Evolutionary conservation across 2,888 invertebrate species (phyloP).

Genomic region (Stenotaenia linearis): DNA sequence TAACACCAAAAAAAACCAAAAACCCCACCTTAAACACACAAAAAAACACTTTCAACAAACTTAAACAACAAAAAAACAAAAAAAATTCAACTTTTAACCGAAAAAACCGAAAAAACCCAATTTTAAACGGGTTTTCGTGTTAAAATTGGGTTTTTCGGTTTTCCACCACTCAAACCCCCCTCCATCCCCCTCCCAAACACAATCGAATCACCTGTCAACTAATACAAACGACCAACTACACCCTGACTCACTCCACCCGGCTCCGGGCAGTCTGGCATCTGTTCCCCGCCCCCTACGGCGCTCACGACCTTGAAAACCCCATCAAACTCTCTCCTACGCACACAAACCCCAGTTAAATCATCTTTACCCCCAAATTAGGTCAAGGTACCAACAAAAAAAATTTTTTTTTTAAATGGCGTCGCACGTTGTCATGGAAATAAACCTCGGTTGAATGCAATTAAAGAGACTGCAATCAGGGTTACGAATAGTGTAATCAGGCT

Average conservation of each 20-base stretch:
- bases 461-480: neutral
- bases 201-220: conserved; percentile 7
- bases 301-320: neutral
- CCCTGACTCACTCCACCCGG: neutral
- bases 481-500: neutral
- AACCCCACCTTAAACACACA: too few relatives aligned
- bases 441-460: neutral
- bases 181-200: too few relatives aligned
- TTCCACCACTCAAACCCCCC: too few relatives aligned
- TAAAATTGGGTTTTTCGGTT: too few relatives aligned
- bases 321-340: neutral
- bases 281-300: neutral
- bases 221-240: neutral
- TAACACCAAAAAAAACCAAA: too few relatives aligned
- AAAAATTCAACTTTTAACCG: too few relatives aligned
- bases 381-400: neutral
- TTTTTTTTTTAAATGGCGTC: too few relatives aligned
- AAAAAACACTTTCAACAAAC: too few relatives aligned
- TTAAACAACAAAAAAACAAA: too few relatives aligned
- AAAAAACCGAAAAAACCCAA: too few relatives aligned
- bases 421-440: neutral
- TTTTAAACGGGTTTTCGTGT: too few relatives aligned
- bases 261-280: neutral
- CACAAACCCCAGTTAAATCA: neutral
- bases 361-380: neutral